A percentile compares a stretch with the other conserved stretches of the same genome.
Conservation (phyloP, 2,888 invertebrate genomes). For the Thecocarcelia acutangulata region DNA sequence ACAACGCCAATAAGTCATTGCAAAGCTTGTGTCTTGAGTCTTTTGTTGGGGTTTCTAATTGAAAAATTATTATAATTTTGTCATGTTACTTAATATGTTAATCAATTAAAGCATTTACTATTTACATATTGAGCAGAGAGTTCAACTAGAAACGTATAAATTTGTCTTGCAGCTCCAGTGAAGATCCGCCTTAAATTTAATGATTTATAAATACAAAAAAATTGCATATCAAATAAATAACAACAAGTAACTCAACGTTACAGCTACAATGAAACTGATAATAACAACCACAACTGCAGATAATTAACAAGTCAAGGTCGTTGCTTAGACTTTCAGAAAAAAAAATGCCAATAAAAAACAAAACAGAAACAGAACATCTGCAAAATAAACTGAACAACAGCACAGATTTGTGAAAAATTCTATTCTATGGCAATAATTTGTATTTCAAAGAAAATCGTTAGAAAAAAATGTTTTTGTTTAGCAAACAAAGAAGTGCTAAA, state of each 20-base stretch:
- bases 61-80: slow-evolving; percentile 61
- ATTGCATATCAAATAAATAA: slow-evolving; percentile 19
- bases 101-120: slow-evolving; percentile 60
- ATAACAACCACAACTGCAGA: slow-evolving; percentile 44
- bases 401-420: slow-evolving; percentile 28
- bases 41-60: slow-evolving; percentile 29
- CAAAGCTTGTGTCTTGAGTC: slow-evolving; percentile 7
- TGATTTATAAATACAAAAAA: slow-evolving; percentile 48
- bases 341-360: slow-evolving; percentile 21
- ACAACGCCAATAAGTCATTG: slow-evolving; percentile 26
- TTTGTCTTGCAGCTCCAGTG: slow-evolving; percentile 40
- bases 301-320: slow-evolving; percentile 79
- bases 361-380: slow-evolving; percentile 58
- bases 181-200: slow-evolving; percentile 68
- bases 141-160: slow-evolving; percentile 24
- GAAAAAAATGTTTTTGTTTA: slow-evolving; percentile 26
- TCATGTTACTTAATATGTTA: slow-evolving; percentile 62
- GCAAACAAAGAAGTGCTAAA: slow-evolving; percentile 53
- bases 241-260: slow-evolving; percentile 6
- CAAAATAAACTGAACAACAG: slow-evolving; percentile 21
- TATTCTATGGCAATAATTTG: slow-evolving; percentile 2
- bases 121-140: slow-evolving; percentile 4
- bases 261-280: slow-evolving; percentile 17
- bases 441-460: slow-evolving; percentile 34
- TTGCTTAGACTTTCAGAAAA: slow-evolving; percentile 65